Base-by-base conservation (phyloP, 2,797 vertebrate genomes). In the Alauda arvensis region DNA sequence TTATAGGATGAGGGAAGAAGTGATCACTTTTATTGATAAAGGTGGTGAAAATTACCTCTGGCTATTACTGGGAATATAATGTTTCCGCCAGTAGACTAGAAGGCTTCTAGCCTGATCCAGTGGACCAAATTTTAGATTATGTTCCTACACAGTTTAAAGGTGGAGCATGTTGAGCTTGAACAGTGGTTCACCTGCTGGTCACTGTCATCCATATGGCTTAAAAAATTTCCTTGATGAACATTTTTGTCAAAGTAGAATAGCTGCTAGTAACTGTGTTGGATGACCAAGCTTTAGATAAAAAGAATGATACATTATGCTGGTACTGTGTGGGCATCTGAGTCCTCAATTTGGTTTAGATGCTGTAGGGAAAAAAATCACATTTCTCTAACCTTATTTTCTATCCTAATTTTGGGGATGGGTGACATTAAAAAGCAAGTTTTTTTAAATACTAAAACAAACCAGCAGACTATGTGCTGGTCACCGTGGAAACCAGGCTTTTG, bases 401-500 rank as follows among this genome's bases (percentile, higher is more conserved):
- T 62, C 42, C 33, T 84, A 74, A 55, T 81, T 86, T 53, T 61
- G 68, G 53, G 34, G 23, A 84, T 12, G 20, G 28, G 20, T 86
- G 65, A 65, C 46, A 71, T 31, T 78, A 52, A 85, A 88, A 33
- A 82, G 7, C 17, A 55, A 61, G 28, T 29, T 70, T 37, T 40
- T 70, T 84, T 15, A 53, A 63, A 92, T 80, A 87, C 25, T 17
- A 49, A 72, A 84, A 43, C 40, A 79, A 55, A 40, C 4, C 59
- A 77, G 17, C 42, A 75, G 59, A 75, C 1, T 26, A 70, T 78
- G 33, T 67, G n/a, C 34, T 92, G 88, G 70, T 90, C 86, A 90
- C 88, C 10, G 0, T 87, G 82, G 91, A 90, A 94, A 91, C 79
- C 34, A 46, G 52, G 45, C 29, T 89, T 93, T 77, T 91, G 85